Conservation (phyloP, 2,797 vertebrate genomes). For the Menidia menidia region DNA sequence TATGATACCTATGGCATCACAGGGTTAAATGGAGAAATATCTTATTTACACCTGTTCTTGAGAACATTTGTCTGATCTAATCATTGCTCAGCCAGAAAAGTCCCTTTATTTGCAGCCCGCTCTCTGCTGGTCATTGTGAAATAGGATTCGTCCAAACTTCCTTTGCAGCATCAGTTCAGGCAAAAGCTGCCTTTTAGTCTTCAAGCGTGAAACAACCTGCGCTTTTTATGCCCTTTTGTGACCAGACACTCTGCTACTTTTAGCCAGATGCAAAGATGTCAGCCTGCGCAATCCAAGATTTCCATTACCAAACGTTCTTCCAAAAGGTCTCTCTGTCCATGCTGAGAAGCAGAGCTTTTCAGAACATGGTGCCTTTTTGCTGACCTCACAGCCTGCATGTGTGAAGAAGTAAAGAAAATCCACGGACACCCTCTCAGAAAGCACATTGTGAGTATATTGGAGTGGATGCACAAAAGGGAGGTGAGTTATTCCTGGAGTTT, state of each 20-base stretch:
- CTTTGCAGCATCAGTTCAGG: not conserved
- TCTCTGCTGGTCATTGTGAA: not conserved
- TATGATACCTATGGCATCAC: too few relatives aligned
- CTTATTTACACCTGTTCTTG: not conserved
- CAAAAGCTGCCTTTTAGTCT: too few relatives aligned
- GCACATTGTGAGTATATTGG: too few relatives aligned
- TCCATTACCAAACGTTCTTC: not conserved
- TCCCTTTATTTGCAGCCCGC: not conserved
- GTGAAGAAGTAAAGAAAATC: too few relatives aligned
- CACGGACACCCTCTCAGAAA: too few relatives aligned
- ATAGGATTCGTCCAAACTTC: not conserved
- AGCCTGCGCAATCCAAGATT: not conserved
- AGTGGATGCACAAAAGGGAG: too few relatives aligned
- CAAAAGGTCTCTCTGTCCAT: too few relatives aligned
- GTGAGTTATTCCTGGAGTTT: too few relatives aligned
- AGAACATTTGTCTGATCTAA: not conserved
- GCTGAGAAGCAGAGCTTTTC: too few relatives aligned
- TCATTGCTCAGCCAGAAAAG: not conserved
- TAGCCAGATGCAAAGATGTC: not conserved
- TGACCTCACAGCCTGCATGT: not conserved
- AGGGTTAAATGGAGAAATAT: not conserved
- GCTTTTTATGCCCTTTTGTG: not conserved
- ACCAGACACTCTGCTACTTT: not conserved
- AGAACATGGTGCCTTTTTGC: too few relatives aligned
- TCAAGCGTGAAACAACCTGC: too few relatives aligned